phyloP scores from a whole-genome alignment of 2,888 invertebrate genomes.

The Bombyx huttoni region DNA sequence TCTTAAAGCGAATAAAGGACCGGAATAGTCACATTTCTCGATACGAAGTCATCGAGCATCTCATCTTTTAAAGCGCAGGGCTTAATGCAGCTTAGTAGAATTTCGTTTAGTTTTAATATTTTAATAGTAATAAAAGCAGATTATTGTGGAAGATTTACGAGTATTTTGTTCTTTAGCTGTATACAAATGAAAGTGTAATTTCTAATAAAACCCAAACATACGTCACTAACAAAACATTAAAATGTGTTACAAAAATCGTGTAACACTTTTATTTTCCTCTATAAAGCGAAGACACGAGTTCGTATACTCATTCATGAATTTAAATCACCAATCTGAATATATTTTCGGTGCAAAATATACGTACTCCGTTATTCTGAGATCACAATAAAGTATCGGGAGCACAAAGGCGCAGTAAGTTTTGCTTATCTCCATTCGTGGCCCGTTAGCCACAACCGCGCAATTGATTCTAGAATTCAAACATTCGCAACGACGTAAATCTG shows the following conservation, averaged over 20 bases:
- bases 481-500: conserved; percentile 33
- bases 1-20: no score
- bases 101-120: no score
- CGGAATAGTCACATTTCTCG: no score
- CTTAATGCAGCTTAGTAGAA: no score
- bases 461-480: conserved; percentile 46
- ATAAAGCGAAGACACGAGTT: conserved; percentile 3
- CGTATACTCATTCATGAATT: conserved; percentile 5
- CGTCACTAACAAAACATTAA: no score
- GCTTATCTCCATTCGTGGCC: conserved; percentile 54
- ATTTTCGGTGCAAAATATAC: conserved; percentile 7
- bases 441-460: conserved; percentile 57
- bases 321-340: conserved; percentile 5
- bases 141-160: no score
- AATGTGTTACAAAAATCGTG: not conserved
- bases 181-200: no score
- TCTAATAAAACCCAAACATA: no score
- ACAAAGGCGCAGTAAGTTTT: conserved; percentile 60
- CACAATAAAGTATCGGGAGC: conserved; percentile 46
- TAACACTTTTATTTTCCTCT: conserved; percentile 1
- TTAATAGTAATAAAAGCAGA: no score
- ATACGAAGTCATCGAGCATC: no score
- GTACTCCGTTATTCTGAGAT: conserved; percentile 24
- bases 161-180: no score
- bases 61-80: no score